Base-by-base conservation (phyloP, 92 coral and sea anemone genomes). In the Epizoanthus ramosus region DNA sequence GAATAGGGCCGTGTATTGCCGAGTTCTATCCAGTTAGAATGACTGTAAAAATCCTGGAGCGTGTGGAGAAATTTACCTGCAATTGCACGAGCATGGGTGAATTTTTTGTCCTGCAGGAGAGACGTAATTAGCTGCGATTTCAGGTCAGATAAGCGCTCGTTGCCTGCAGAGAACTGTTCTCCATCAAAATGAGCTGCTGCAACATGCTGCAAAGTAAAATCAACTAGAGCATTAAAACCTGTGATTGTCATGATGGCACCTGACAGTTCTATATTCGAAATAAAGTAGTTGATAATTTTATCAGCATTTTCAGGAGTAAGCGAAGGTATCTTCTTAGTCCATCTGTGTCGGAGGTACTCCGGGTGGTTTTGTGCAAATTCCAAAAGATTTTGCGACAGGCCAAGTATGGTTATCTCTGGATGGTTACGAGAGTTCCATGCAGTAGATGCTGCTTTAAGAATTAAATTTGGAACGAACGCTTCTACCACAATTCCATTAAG, bases 11-110 rank as follows among this genome's bases (percentile, higher is more conserved):
- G 5, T 37, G 43, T 37, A 37, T 88, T 56, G 66, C 90, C 90
- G 0, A 80, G 79, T 61, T 91, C 94, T 45, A 91, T 64, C 90
- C 92, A 91, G 65, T 88, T 91, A 4, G 92, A 88, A 57, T 91
- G 92, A 57, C 94, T 91, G 88, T 91, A 91, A 75, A 91, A 91
- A 65, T 91, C 94, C 75, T 91, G 94, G 37, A 91, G 71, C 0
- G 94, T 91, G 84, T 91, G 94, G 43, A 91, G 88, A 57, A 72
- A 91, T 45, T 75, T 86, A 15, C 94, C 94, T 41, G 87, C 86
- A 60, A 84, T 71, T 52, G 76, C 28, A 8, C 94, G 88, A 45
- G 92, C 85, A 41, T 88, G 75, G 25, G 85, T 73, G 76, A 73
- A 91, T 57, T 91, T 75, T 28, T 64, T 63, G 45, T 80, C 92